phyloP scores from a whole-genome alignment of 2,797 vertebrate genomes.

The Galaxias olidus region DNA sequence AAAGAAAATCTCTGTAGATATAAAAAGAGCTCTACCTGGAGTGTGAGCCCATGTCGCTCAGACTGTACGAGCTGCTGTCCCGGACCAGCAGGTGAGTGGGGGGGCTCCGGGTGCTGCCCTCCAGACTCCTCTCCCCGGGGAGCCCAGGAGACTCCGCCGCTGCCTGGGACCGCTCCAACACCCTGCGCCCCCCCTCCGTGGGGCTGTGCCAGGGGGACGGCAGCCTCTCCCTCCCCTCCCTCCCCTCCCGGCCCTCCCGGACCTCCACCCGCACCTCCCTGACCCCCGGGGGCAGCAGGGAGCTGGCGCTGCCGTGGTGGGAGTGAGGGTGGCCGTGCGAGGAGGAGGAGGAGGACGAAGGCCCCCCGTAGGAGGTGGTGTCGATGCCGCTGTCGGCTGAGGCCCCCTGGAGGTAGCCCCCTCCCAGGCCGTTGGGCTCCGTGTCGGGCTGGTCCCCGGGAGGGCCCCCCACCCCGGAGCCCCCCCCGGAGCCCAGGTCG shows the following conservation, averaged over 20 bases:
- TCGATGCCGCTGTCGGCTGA: constrained; percentile 95
- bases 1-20: background rate
- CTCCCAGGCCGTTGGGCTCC: constrained; percentile 86
- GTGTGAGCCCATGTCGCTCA: constrained; percentile 87
- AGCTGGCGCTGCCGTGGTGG: constrained; percentile 83
- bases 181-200: constrained; percentile 84
- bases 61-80: constrained; percentile 92
- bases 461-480: constrained; percentile 61
- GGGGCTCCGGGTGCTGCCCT: constrained; percentile 77
- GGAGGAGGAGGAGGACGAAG: no score
- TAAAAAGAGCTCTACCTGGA: no score
- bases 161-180: constrained; percentile 80
- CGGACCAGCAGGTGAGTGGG: constrained; percentile 88
- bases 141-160: constrained; percentile 83
- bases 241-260: constrained; percentile 54
- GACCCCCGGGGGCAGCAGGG: constrained; percentile 79
- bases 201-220: constrained; percentile 92
- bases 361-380: constrained; percentile 86
- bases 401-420: constrained; percentile 90
- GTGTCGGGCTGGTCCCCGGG: constrained; percentile 84
- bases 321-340: constrained; percentile 36
- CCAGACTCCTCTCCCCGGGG: constrained; percentile 71
- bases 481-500: constrained; percentile 82
- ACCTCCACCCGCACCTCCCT: constrained; percentile 60
- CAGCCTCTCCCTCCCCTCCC: constrained; percentile 76